These are phyloP conservation scores for Channa striata DNA, from an alignment of 2,797 vertebrate species.

Conservation along the genomic window DNA sequence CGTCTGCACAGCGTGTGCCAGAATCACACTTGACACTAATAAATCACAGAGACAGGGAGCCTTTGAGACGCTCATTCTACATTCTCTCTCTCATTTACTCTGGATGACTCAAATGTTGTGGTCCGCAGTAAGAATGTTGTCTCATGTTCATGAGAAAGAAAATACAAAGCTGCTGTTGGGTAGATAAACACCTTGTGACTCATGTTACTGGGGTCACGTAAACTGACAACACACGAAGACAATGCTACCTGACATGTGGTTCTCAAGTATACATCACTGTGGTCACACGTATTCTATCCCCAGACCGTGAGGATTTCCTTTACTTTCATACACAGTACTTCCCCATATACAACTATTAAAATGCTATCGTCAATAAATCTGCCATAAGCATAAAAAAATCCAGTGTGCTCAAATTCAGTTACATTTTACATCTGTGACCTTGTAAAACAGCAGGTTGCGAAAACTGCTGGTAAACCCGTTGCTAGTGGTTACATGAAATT, in stretches of 20 bases:
- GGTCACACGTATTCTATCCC: conserved; percentile 11
- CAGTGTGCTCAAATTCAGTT: too few species aligned
- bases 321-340: conserved; percentile 1
- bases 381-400: background rate
- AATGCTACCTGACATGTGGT: conserved; percentile 9
- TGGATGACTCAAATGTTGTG: conserved; percentile 19
- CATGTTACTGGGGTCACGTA: conserved; percentile 23
- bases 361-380: conserved; percentile 1
- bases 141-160: conserved; percentile 25
- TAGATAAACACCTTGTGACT: conserved; percentile 17
- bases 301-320: conserved; percentile 2
- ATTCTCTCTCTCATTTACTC: conserved; percentile 39
- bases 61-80: conserved; percentile 23
- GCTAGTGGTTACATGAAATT: background rate
- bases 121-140: background rate
- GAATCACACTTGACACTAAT: conserved; percentile 22
- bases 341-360: background rate
- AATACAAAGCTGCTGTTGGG: background rate
- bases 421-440: background rate
- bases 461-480: background rate
- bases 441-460: background rate
- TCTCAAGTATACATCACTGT: conserved; percentile 30
- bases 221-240: conserved; percentile 37
- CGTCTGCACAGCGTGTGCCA: conserved; percentile 17
- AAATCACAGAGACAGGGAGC: conserved; percentile 27